Evolutionary conservation across 1,140 invertebrate genomes (phyloP).

Genomic region (Trinorchestia longiramus): DNA sequence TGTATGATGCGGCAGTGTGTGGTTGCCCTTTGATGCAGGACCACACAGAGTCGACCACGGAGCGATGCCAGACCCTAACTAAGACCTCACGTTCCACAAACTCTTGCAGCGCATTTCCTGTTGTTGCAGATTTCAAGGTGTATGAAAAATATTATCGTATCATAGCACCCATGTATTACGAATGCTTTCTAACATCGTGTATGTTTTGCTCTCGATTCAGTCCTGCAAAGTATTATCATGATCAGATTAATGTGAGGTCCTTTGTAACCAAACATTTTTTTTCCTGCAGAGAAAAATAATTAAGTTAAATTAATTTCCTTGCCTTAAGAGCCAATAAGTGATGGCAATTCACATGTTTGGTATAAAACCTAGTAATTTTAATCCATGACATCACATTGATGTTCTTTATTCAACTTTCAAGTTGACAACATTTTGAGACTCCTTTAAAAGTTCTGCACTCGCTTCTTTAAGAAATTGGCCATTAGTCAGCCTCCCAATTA

Average conservation of each 20-base stretch:
- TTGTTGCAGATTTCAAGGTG: too few relatives aligned
- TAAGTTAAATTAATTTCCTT: background rate
- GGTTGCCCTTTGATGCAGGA: background rate
- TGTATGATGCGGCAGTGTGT: too few relatives aligned
- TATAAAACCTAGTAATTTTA: background rate
- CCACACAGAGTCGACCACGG: background rate
- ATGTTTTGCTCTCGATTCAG: too few relatives aligned
- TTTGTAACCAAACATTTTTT: too few relatives aligned
- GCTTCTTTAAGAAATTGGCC: too few relatives aligned
- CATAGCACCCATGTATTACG: too few relatives aligned
- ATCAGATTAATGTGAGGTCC: too few relatives aligned
- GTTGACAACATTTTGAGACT: background rate
- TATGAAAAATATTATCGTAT: background rate
- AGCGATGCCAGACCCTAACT: background rate
- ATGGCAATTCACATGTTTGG: background rate
- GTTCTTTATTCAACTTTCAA: background rate
- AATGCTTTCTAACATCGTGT: too few relatives aligned
- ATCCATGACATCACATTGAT: background rate
- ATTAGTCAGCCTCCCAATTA: background rate
- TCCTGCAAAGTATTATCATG: too few relatives aligned
- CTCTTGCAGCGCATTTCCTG: too few relatives aligned
- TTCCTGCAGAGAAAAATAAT: background rate
- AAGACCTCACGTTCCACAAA: too few relatives aligned
- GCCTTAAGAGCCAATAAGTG: background rate
- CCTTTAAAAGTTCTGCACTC: background rate